phyloP scores from a whole-genome alignment of 1,140 invertebrate species.

The Cyclina sinensis region DNA sequence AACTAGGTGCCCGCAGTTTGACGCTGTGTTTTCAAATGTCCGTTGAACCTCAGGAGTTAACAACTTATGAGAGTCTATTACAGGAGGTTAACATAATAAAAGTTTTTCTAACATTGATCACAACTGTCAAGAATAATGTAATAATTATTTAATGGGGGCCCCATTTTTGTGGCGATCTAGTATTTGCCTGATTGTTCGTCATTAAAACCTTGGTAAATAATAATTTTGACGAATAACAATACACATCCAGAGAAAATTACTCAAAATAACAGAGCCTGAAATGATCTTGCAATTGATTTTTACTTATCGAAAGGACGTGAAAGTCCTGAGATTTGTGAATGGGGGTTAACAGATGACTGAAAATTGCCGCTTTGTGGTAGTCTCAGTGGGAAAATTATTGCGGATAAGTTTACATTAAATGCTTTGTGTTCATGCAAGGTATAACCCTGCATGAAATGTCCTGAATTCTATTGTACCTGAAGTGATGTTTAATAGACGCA shows the following conservation, averaged over 20 bases:
- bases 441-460: neutral
- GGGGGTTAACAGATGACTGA: conserved; percentile 8
- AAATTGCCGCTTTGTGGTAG: conserved; percentile 5
- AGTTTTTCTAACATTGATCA: conserved; percentile 34
- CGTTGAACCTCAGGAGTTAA: conserved; percentile 2
- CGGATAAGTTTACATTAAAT: conserved; percentile 54
- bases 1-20: conserved; percentile 17
- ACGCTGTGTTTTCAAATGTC: neutral
- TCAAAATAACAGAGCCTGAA: neutral
- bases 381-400: conserved; percentile 26
- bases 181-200: conserved; percentile 6
- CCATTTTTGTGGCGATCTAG: conserved; percentile 14
- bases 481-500: conserved; percentile 13
- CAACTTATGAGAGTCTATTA: conserved; percentile 30
- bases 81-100: conserved; percentile 39
- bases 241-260: neutral
- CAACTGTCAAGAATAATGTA: conserved; percentile 6
- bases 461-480: neutral
- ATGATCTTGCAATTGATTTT: conserved; percentile 34
- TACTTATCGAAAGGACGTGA: conserved; percentile 16
- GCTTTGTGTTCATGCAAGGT: conserved; percentile 37
- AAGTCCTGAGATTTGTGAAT: conserved; percentile 34
- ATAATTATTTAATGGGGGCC: conserved; percentile 43
- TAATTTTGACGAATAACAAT: conserved; percentile 37
- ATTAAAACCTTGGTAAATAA: conserved; percentile 20